Percentiles rank a stretch among this genome's conserved stretches.
phyloP scores from a whole-genome alignment of 2,113 vertebrate genomes.

The Terrapene triunguis region DNA sequence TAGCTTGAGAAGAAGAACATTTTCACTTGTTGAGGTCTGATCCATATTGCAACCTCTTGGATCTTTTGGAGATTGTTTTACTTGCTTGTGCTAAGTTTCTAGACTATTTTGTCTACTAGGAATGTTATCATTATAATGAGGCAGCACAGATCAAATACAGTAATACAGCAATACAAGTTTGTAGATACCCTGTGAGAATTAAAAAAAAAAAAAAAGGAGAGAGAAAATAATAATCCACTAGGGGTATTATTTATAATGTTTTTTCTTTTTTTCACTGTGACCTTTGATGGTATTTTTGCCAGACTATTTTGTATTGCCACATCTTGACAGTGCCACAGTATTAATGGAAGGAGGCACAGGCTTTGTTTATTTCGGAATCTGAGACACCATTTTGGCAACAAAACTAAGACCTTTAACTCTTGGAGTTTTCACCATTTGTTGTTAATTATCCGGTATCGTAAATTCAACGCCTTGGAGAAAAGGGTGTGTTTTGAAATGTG shows the following conservation, averaged over 20 bases:
- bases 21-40: not conserved
- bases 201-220: not conserved
- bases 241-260: not conserved
- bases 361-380: conserved; percentile 74
- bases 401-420: conserved; percentile 62
- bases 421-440: conserved; percentile 71
- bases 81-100: conserved; percentile 2
- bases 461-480: conserved; percentile 52
- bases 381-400: conserved; percentile 74
- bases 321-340: conserved; percentile 11
- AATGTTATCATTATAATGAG: not conserved
- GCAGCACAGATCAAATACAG: not conserved
- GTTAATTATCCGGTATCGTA: conserved; percentile 68
- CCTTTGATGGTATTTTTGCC: conserved; percentile 44
- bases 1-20: not conserved
- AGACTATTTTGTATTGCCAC: conserved; percentile 46
- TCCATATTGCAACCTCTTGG: not conserved
- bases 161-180: not conserved
- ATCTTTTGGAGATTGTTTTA: conserved; percentile 1
- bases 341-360: conserved; percentile 59
- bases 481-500: conserved; percentile 56
- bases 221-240: not conserved
- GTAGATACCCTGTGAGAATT: conserved; percentile 22
- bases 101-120: not conserved
- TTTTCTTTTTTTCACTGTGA: not conserved